Evolutionary conservation across 53 echinoderm and acorn worm species (phyloP), one percentile per base, ranked within the genome.

Genomic region (Holothuria scabra): DNA sequence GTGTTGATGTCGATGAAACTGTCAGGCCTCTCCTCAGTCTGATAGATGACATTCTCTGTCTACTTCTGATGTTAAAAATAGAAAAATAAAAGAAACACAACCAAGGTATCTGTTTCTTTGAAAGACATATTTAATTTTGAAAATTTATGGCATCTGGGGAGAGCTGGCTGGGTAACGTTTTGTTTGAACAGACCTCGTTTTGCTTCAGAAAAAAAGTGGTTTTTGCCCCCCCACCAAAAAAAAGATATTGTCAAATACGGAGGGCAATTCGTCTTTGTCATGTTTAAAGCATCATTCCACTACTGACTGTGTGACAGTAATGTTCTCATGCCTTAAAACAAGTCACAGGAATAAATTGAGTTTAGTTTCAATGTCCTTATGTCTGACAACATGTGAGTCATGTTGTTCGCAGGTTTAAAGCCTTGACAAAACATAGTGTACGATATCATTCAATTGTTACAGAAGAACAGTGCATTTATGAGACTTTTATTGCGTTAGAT

Each of bases 121-220:
- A 46, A 46, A 72, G 44, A 72, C 48, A 48, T 72, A 25, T 72
- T 72, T 72, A 72, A 72, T 72, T 72, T 72, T 34, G 72, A 41
- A 44, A 72, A 72, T 72, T 72, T 72, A 72, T 72, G 34, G 72
- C 72, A 46, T 11, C 46, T 23, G 10, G 46, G 67, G 44, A 25
- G 37, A 24, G 18, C 52, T 46, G 46, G 48, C 46, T 72, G 24
- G 25, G 14, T 46, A 44, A 48, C 72, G 37, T 72, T 41, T 72
- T 44, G 46, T 72, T 72, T 25, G 72, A 72, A 24, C 14, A 44
- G 26, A 1, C 9, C 72, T 72, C 28, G 37, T 72, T 72, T 46
- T n/a, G 72, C 48, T 72, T 48, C 72, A 44, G 48, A 44, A 72
- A 48, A 46, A 72, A 67, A 72, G 72, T 72, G 72, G 46, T n/a